These are phyloP conservation scores for Nasua narica DNA, from an alignment of 2,797 vertebrate genomes.

Conservation along the genomic window DNA sequence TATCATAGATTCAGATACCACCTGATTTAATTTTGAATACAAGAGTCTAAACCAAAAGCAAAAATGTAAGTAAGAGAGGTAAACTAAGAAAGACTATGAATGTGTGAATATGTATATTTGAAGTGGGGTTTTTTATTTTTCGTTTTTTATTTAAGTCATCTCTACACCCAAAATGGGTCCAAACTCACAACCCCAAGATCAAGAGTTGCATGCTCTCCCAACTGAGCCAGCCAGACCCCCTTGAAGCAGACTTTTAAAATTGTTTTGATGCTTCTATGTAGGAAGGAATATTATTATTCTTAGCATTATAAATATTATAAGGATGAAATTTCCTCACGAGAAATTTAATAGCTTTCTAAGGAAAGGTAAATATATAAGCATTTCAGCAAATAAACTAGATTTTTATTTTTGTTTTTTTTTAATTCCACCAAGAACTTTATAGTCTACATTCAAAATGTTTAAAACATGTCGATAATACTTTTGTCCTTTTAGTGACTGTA, in stretches of 20 bases:
- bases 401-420: background rate
- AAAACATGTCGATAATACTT: constrained; percentile 15
- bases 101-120: background rate
- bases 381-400: constrained; percentile 6
- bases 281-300: background rate
- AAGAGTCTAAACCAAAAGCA: constrained; percentile 4
- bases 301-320: constrained; percentile 6
- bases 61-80: background rate
- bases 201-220: background rate
- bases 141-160: background rate
- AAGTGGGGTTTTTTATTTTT: constrained; percentile 15
- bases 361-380: background rate
- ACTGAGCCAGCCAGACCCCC: background rate
- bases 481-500: constrained; percentile 38
- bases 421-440: constrained; percentile 32
- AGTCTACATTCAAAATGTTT: background rate
- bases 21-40: background rate
- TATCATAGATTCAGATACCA: background rate
- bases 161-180: background rate
- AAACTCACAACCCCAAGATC: background rate
- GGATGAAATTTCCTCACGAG: background rate
- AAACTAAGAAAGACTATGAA: background rate
- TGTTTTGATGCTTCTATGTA: background rate
- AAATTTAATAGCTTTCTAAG: constrained; percentile 17
- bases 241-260: background rate